These are phyloP conservation scores for Lepidonotus clava DNA, from an alignment of 2,888 invertebrate genomes.

Conservation along the genomic window DNA sequence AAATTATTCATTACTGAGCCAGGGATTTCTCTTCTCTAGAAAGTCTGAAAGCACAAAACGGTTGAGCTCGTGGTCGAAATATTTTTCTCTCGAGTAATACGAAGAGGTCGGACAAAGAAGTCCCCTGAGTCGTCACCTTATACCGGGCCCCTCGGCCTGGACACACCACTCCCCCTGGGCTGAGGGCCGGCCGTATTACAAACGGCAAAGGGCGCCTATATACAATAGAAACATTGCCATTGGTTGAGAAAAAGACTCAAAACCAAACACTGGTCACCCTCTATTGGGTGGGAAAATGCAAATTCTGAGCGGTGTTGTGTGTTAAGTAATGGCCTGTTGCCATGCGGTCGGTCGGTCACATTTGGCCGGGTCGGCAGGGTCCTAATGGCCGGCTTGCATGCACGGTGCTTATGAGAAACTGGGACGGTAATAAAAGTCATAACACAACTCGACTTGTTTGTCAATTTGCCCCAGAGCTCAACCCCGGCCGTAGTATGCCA, in stretches of 20 bases:
- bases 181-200: no score
- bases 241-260: no score
- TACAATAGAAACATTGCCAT: background rate
- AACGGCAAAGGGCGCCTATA: no score
- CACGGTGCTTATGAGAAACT: background rate
- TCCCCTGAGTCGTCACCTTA: no score
- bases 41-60: background rate
- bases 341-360: background rate
- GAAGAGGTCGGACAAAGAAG: background rate
- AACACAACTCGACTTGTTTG: conserved; percentile 11
- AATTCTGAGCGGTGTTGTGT: background rate
- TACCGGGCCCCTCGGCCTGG: no score
- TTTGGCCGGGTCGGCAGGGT: background rate
- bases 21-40: background rate
- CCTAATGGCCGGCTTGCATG: conserved; percentile 6
- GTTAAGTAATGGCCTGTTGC: background rate
- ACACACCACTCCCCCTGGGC: no score
- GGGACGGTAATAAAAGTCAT: background rate
- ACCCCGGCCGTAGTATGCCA: background rate
- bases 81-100: background rate
- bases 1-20: conserved; percentile 31
- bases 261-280: no score
- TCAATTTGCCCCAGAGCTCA: background rate
- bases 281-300: background rate
- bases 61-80: background rate